These are phyloP conservation scores for Enteromius afrohamiltoni DNA, from an alignment of 2,797 vertebrate species.

Conservation along the genomic window DNA sequence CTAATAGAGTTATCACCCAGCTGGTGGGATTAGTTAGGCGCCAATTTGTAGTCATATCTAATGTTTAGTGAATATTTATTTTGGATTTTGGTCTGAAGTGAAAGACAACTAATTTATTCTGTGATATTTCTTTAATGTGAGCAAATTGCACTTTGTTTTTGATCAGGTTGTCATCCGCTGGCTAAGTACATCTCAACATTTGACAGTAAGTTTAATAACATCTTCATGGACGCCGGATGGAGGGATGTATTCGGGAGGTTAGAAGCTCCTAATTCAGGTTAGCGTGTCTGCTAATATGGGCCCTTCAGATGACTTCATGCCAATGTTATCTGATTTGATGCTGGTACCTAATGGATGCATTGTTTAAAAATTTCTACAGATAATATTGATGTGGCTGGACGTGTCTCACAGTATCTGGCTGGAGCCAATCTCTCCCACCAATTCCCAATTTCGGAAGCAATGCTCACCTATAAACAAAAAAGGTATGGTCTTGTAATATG, in stretches of 20 bases:
- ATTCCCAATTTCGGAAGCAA: constrained; percentile 85
- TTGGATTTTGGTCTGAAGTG: not conserved
- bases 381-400: constrained; percentile 80
- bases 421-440: constrained; percentile 83
- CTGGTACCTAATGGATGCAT: not conserved
- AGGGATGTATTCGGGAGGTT: constrained; percentile 82
- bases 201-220: constrained; percentile 81
- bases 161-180: constrained; percentile 81
- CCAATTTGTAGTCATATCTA: not conserved
- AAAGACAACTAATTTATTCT: constrained; percentile 4
- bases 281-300: not conserved
- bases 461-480: constrained; percentile 88
- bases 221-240: constrained; percentile 84
- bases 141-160: constrained; percentile 2
- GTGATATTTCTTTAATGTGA: not conserved
- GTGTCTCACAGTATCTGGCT: constrained; percentile 80
- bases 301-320: not conserved
- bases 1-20: not conserved
- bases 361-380: constrained; percentile 65
- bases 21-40: not conserved
- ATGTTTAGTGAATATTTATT: not conserved
- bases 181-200: constrained; percentile 84
- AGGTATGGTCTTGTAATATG: constrained; percentile 69
- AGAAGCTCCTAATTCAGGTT: constrained; percentile 81
- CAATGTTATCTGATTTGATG: not conserved